These are phyloP conservation scores for Actinemys pallida DNA, from an alignment of 2,113 vertebrate species.

Conservation along the genomic window DNA sequence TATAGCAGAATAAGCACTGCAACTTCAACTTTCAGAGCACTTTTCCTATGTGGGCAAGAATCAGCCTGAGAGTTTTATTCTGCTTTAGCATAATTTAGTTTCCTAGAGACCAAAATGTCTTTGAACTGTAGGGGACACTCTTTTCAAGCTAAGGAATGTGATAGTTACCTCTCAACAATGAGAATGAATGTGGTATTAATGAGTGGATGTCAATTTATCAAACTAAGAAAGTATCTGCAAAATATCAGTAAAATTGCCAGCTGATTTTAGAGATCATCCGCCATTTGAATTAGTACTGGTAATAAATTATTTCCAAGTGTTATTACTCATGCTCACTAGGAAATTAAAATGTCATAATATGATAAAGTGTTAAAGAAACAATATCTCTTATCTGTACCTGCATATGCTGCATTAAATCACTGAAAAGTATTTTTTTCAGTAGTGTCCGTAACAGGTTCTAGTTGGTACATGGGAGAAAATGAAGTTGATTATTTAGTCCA, in stretches of 20 bases:
- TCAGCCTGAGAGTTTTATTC: conserved; percentile 24
- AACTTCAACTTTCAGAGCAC: conserved; percentile 39
- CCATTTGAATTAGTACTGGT: conserved; percentile 76
- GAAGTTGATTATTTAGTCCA: conserved; percentile 37
- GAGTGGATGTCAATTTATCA: conserved; percentile 67
- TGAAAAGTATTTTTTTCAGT: conserved; percentile 27
- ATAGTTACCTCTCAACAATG: conserved; percentile 56
- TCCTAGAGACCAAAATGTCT: conserved; percentile 53
- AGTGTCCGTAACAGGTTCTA: neutral
- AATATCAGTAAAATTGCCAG: conserved; percentile 71
- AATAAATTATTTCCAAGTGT: conserved; percentile 79
- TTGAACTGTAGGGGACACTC: conserved; percentile 48
- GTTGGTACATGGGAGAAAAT: conserved; percentile 9
- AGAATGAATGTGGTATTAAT: conserved; percentile 74
- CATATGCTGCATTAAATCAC: conserved; percentile 66
- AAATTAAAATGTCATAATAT: conserved; percentile 83
- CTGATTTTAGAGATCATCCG: conserved; percentile 70
- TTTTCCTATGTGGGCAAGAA: conserved; percentile 31
- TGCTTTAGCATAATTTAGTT: conserved; percentile 53
- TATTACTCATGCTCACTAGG: conserved; percentile 79
- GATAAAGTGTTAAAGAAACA: conserved; percentile 81
- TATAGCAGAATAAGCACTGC: conserved; percentile 27
- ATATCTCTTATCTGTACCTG: conserved; percentile 65
- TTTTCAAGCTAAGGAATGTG: conserved; percentile 62
- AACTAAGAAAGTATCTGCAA: conserved; percentile 72